phyloP scores from a whole-genome alignment of 1,140 invertebrate genomes.

The Ruditapes philippinarum region DNA sequence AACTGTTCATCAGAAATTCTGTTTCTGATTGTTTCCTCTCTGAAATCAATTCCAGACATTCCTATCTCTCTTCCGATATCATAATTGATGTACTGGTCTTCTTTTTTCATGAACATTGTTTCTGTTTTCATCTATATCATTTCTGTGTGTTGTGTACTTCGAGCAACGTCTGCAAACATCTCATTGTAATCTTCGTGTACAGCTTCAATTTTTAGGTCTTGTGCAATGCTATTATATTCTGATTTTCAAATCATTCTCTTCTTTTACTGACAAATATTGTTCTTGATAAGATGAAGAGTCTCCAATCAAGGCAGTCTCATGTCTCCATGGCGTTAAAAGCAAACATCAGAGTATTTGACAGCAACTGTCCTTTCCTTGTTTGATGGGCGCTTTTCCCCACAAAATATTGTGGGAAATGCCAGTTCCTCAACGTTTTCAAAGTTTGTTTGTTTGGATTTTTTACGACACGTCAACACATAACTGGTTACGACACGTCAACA shows the following conservation, averaged over 20 bases:
- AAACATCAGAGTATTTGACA: constrained; percentile 19
- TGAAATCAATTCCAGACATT: too few species aligned
- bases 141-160: constrained; percentile 3
- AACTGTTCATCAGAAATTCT: too few species aligned
- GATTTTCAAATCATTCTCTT: constrained; percentile 1
- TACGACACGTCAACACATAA: too few species aligned
- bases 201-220: too few species aligned
- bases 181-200: too few species aligned
- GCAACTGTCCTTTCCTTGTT: too few species aligned
- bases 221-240: neutral
- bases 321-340: constrained; percentile 63
- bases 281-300: constrained; percentile 7
- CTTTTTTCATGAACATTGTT: neutral
- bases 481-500: too few species aligned
- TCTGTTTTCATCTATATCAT: neutral
- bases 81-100: constrained; percentile 40
- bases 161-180: neutral
- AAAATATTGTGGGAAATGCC: constrained; percentile 37
- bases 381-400: too few species aligned
- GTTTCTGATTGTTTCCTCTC: too few species aligned
- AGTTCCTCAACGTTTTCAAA: constrained; percentile 6
- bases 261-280: neutral
- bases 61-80: neutral
- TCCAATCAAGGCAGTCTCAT: constrained; percentile 24
- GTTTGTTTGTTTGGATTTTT: too few species aligned